Conservation (phyloP, 1,140 invertebrate species). For the Drosophila cardini region DNA sequence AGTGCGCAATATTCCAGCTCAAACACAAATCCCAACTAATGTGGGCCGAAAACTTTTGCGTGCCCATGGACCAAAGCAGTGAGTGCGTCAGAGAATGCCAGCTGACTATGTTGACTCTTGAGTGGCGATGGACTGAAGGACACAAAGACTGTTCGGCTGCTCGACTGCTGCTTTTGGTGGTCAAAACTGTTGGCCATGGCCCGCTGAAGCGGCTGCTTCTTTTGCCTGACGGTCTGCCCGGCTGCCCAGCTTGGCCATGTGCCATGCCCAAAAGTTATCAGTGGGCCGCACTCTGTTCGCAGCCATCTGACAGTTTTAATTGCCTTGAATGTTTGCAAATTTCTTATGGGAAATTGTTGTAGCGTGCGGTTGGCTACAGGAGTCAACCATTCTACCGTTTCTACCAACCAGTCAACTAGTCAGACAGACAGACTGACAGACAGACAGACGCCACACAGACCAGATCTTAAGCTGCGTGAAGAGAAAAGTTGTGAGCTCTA, state of each 20-base stretch:
- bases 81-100: conserved; percentile 35
- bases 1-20: conserved; percentile 73
- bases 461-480: conserved; percentile 57
- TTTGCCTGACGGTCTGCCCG: not conserved
- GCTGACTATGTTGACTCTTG: conserved; percentile 80
- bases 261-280: conserved; percentile 73
- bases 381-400: not conserved
- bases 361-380: conserved; percentile 69
- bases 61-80: conserved; percentile 51
- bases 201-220: conserved; percentile 52
- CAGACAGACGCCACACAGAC: conserved; percentile 59
- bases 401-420: conserved; percentile 1
- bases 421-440: conserved; percentile 50
- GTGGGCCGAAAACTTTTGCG: conserved; percentile 79
- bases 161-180: conserved; percentile 45
- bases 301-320: conserved; percentile 78
- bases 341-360: conserved; percentile 75
- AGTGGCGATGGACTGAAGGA: conserved; percentile 54
- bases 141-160: not conserved
- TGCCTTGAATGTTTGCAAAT: conserved; percentile 81
- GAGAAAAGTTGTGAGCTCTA: conserved; percentile 60
- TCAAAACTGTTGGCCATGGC: conserved; percentile 75
- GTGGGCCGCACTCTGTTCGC: conserved; percentile 44
- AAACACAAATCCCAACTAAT: conserved; percentile 82
- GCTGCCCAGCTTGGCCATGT: conserved; percentile 30